These are phyloP conservation scores for Cyprinella venusta DNA, from an alignment of 2,797 vertebrate species.

Conservation along the genomic window DNA sequence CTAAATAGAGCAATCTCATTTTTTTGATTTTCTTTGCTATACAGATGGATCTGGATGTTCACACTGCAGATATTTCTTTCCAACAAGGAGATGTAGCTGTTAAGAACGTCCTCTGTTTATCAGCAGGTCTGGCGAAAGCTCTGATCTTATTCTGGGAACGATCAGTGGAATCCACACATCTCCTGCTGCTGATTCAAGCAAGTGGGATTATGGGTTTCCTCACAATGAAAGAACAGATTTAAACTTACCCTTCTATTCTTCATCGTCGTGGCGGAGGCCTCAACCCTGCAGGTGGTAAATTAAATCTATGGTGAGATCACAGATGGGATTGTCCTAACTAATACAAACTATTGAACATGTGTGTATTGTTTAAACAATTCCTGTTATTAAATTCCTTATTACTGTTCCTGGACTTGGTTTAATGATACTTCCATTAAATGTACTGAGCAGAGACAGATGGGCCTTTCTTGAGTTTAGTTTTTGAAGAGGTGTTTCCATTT, in stretches of 20 bases:
- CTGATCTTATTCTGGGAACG: conserved; percentile 11
- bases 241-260: conserved; percentile 15
- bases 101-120: conserved; percentile 10
- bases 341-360: background rate
- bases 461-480: background rate
- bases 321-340: conserved; percentile 36
- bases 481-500: background rate
- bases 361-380: background rate
- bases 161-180: background rate
- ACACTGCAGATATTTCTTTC: background rate
- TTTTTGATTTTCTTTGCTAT: background rate
- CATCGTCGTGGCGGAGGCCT: background rate
- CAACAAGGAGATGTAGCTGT: background rate
- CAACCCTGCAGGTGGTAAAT: conserved; percentile 33
- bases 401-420: background rate
- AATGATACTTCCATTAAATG: background rate
- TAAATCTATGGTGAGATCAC: conserved; percentile 21
- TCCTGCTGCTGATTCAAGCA: conserved; percentile 33
- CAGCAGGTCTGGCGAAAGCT: conserved; percentile 14
- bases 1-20: background rate
- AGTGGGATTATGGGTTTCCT: conserved; percentile 36
- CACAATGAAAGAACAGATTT: conserved; percentile 26
- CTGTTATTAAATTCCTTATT: background rate
- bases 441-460: conserved; percentile 25
- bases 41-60: background rate